Evolutionary conservation across 2,888 invertebrate genomes (phyloP).

Genomic region (Palloptera scutellata): DNA sequence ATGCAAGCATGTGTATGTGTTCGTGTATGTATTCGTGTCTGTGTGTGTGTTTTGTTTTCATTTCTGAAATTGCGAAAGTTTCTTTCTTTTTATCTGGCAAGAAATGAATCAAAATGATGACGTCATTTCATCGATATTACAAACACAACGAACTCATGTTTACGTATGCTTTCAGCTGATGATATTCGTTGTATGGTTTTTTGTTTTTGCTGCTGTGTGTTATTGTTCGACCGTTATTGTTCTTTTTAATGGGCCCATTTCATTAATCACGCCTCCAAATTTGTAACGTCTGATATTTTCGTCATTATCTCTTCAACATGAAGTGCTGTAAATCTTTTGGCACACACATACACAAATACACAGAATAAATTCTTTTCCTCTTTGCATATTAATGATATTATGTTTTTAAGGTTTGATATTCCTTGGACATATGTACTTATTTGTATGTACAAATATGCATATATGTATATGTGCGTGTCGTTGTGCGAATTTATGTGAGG

Average conservation of each 20-base stretch:
- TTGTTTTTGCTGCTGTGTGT: neutral
- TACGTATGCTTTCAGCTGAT: no score
- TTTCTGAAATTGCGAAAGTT: neutral
- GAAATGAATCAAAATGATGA: no score
- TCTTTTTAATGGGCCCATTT: neutral
- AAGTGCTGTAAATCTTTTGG: conserved; percentile 17
- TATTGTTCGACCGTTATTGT: no score
- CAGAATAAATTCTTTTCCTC: neutral
- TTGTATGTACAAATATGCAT: no score
- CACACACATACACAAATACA: neutral
- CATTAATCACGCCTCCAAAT: conserved; percentile 21
- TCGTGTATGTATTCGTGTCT: neutral
- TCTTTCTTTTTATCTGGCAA: neutral
- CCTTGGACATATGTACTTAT: no score
- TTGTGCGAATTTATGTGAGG: neutral
- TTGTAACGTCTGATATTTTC: conserved; percentile 15
- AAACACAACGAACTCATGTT: no score
- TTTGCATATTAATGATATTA: neutral
- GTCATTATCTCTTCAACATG: conserved; percentile 20
- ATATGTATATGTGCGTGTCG: no score
- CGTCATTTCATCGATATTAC: no score
- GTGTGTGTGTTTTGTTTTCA: neutral
- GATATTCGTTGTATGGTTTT: neutral
- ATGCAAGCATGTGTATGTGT: no score
- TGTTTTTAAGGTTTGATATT: conserved; percentile 4